Evolutionary conservation across 1,140 invertebrate genomes (phyloP).

Genomic region (Cotesia chilonis): DNA sequence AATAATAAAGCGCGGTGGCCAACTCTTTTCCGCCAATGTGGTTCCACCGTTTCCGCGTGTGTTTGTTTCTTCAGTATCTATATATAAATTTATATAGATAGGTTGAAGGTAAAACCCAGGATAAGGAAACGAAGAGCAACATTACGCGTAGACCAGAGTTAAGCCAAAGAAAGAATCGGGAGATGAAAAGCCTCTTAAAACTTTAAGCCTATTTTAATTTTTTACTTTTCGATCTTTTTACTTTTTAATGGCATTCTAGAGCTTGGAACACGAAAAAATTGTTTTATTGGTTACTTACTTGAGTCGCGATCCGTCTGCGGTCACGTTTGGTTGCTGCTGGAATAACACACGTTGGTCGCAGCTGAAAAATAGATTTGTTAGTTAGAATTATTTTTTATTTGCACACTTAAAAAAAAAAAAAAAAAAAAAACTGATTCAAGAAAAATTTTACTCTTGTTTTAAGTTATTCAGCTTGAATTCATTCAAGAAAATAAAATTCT

Average conservation of each 20-base stretch:
- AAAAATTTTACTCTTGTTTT: too few relatives aligned
- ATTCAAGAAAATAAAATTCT: too few relatives aligned
- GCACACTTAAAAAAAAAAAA: too few relatives aligned
- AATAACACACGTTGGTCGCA: slow-evolving; percentile 77
- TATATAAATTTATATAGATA: slow-evolving; percentile 1
- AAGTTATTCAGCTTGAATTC: too few relatives aligned
- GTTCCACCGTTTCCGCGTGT: slow-evolving; percentile 4
- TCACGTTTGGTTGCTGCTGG: slow-evolving; percentile 70
- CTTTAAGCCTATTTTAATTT: slow-evolving; percentile 1
- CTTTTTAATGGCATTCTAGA: neutral
- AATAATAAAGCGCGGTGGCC: slow-evolving; percentile 36
- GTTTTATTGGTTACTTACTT: slow-evolving; percentile 62
- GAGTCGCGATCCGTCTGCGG: slow-evolving; percentile 67
- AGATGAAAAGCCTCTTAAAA: slow-evolving; percentile 1
- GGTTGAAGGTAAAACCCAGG: too few relatives aligned
- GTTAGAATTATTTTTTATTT: too few relatives aligned
- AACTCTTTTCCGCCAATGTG: slow-evolving; percentile 17
- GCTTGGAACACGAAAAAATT: neutral
- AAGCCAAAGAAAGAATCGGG: neutral
- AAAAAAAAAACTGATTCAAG: too few relatives aligned
- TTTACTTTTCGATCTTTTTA: slow-evolving; percentile 9
- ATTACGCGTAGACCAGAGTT: too few relatives aligned
- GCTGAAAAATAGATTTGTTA: slow-evolving; percentile 64
- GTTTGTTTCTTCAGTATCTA: neutral
- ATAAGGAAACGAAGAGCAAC: slow-evolving; percentile 7